These are phyloP conservation scores for Sarcoramphus papa DNA, from an alignment of 2,797 vertebrate species.

Conservation along the genomic window DNA sequence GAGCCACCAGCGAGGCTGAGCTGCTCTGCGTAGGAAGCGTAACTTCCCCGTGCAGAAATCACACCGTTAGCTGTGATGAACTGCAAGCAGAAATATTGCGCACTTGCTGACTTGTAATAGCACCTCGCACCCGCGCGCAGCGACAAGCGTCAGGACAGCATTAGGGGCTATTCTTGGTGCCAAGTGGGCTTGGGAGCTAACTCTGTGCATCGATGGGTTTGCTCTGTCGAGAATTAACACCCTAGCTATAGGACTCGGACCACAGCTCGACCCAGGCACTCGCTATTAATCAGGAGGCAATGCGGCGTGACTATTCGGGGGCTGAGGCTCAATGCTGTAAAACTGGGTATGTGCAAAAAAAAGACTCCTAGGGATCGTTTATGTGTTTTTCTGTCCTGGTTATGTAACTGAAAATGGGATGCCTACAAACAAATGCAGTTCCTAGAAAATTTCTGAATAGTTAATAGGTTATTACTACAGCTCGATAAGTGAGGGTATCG, in stretches of 20 bases:
- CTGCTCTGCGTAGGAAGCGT: neutral
- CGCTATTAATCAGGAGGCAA: rapidly evolving
- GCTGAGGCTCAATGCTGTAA: neutral
- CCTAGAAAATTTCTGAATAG: neutral
- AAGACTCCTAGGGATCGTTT: neutral
- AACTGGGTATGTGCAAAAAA: neutral
- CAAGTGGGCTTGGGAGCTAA: rapidly evolving
- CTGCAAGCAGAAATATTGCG: neutral
- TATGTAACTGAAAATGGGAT: neutral
- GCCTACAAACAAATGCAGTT: neutral
- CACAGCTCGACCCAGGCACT: rapidly evolving
- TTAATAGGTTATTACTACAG: neutral
- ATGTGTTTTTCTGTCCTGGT: neutral
- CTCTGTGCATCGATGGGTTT: neutral
- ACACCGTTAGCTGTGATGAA: neutral
- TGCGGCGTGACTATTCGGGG: rapidly evolving
- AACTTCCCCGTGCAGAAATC: neutral
- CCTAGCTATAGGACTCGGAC: neutral
- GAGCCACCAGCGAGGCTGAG: neutral
- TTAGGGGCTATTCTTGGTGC: neutral
- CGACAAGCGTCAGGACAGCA: neutral
- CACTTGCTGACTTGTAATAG: neutral
- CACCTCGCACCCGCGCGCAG: rapidly evolving
- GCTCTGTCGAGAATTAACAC: neutral
- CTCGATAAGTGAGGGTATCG: neutral